Evolutionary conservation across 2,888 invertebrate genomes (phyloP).

Genomic region (Pristionchus entomophagus): DNA sequence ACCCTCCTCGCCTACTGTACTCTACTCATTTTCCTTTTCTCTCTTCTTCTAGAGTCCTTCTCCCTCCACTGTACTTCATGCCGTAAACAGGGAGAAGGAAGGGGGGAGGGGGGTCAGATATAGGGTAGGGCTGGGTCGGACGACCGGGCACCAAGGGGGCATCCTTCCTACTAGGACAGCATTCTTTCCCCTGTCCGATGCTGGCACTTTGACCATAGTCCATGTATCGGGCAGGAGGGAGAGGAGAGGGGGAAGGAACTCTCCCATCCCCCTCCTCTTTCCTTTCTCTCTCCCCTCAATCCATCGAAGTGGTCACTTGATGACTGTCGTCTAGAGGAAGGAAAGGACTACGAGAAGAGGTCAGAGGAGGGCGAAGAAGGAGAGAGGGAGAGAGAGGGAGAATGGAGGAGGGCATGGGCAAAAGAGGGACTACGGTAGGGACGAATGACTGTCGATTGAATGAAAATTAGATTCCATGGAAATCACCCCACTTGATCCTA

Average conservation of each 20-base stretch:
- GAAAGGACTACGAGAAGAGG: not conserved
- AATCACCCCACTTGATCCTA: no score
- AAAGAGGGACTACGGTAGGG: no score
- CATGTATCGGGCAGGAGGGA: slow-evolving; percentile 18
- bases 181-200: not conserved
- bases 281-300: not conserved
- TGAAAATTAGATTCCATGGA: no score
- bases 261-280: not conserved
- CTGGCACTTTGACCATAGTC: not conserved
- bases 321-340: not conserved
- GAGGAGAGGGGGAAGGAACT: not conserved
- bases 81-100: slow-evolving; percentile 5
- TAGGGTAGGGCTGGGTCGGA: slow-evolving; percentile 8
- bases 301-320: not conserved
- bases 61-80: not conserved
- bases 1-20: not conserved
- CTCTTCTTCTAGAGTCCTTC: not conserved
- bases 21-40: not conserved
- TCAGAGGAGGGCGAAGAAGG: no score
- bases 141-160: not conserved
- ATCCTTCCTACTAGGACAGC: slow-evolving; percentile 14
- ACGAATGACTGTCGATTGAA: no score
- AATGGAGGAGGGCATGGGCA: no score
- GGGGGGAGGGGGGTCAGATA: slow-evolving; percentile 8
- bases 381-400: not conserved